Evolutionary conservation across 2,888 invertebrate genomes (phyloP).

Genomic region (Drosophila anceps): DNA sequence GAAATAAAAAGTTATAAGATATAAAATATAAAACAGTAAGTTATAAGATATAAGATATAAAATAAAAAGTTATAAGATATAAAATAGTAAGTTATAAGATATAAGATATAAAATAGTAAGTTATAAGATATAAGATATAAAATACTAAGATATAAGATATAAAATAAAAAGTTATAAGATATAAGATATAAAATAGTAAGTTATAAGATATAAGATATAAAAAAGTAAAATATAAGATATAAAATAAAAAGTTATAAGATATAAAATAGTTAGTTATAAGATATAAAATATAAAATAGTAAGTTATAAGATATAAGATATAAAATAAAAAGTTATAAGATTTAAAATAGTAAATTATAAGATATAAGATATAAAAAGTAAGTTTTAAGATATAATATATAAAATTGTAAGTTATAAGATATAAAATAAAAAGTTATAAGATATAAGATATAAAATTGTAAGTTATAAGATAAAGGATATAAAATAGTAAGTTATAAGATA

Average conservation of each 20-base stretch:
- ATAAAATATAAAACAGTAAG: not conserved
- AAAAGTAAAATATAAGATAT: slow-evolving; percentile 1
- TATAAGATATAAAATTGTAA: slow-evolving; percentile 2
- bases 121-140: no score
- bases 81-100: not conserved
- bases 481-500: slow-evolving; percentile 2
- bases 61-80: slow-evolving; percentile 1
- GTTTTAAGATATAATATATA: not conserved
- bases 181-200: no score
- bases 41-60: slow-evolving; percentile 1
- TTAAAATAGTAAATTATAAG: slow-evolving; percentile 1
- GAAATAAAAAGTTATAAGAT: not conserved
- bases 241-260: no score
- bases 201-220: slow-evolving; percentile 1
- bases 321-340: slow-evolving; percentile 2
- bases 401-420: no score
- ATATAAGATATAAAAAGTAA: not conserved
- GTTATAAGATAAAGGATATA: slow-evolving; percentile 2
- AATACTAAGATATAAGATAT: no score
- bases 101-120: no score
- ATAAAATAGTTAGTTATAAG: not conserved
- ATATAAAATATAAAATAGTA: no score
- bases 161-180: no score
- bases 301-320: slow-evolving; percentile 1
- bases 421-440: no score